Evolutionary conservation across 2,888 invertebrate genomes (phyloP).

Genomic region (Diloba caeruleocephala): DNA sequence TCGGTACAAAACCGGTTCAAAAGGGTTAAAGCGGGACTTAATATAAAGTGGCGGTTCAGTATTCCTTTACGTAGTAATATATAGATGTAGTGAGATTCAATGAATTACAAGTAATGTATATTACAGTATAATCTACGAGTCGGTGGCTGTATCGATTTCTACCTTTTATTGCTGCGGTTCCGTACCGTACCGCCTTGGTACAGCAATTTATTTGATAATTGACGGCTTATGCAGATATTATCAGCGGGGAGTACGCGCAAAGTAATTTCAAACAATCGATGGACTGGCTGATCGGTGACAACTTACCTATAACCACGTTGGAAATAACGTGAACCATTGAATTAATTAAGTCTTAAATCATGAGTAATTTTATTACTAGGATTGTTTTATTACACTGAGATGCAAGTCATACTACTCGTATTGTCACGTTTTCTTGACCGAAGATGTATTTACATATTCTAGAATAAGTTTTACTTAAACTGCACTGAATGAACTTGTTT

Average conservation of each 20-base stretch:
- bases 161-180: conserved; percentile 36
- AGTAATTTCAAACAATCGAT: conserved; percentile 18
- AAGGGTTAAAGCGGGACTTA: too few relatives aligned
- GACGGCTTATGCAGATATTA: conserved; percentile 40
- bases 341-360: conserved; percentile 21
- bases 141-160: conserved; percentile 44
- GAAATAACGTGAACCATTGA: conserved; percentile 8
- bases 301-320: conserved; percentile 3
- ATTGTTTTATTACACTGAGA: conserved; percentile 24
- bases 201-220: conserved; percentile 33
- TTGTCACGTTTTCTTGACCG: conserved; percentile 23
- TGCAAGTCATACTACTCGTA: conserved; percentile 21
- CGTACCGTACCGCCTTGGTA: conserved; percentile 36
- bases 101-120: conserved; percentile 8
- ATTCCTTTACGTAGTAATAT: too few relatives aligned
- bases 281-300: background rate
- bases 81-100: too few relatives aligned
- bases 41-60: too few relatives aligned
- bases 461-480: too few relatives aligned
- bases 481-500: too few relatives aligned
- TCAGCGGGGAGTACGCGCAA: conserved; percentile 5
- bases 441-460: conserved; percentile 1
- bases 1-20: too few relatives aligned
- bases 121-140: conserved; percentile 8
- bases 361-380: conserved; percentile 10